phyloP scores from a whole-genome alignment of 2,113 vertebrate genomes.

The Brienomyrus brachyistius region DNA sequence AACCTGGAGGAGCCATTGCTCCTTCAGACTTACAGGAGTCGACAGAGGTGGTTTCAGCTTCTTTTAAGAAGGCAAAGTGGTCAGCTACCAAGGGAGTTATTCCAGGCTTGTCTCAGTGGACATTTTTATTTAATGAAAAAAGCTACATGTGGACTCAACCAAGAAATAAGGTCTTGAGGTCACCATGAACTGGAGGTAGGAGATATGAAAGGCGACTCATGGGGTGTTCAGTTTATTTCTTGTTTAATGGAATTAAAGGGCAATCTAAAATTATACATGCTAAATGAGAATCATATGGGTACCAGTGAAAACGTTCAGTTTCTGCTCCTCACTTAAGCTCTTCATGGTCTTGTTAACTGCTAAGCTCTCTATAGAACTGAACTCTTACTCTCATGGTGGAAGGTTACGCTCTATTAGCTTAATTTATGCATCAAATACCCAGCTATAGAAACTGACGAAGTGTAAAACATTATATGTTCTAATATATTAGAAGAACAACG shows the following conservation, averaged over 20 bases:
- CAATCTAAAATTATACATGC: constrained; percentile 1
- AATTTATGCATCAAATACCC: background rate
- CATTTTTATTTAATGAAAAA: background rate
- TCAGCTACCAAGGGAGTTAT: background rate
- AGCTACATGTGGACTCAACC: background rate
- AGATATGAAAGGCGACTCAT: constrained; percentile 29
- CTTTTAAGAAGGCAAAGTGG: background rate
- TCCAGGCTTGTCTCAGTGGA: background rate
- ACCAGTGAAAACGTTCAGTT: background rate
- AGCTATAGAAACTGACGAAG: background rate
- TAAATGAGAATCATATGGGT: constrained; percentile 35
- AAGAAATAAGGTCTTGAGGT: constrained; percentile 29
- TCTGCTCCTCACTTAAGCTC: background rate
- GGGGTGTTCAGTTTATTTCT: constrained; percentile 40
- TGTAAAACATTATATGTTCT: no score
- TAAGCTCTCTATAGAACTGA: background rate
- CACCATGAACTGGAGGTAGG: background rate
- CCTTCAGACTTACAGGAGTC: background rate
- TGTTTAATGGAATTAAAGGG: constrained; percentile 9
- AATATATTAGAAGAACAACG: background rate
- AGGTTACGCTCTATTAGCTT: background rate
- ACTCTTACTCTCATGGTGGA: background rate
- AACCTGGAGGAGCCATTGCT: background rate
- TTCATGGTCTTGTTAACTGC: background rate
- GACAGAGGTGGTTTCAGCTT: background rate